Conservation (phyloP, 2,888 invertebrate genomes). For the Tineola bisselliella region DNA sequence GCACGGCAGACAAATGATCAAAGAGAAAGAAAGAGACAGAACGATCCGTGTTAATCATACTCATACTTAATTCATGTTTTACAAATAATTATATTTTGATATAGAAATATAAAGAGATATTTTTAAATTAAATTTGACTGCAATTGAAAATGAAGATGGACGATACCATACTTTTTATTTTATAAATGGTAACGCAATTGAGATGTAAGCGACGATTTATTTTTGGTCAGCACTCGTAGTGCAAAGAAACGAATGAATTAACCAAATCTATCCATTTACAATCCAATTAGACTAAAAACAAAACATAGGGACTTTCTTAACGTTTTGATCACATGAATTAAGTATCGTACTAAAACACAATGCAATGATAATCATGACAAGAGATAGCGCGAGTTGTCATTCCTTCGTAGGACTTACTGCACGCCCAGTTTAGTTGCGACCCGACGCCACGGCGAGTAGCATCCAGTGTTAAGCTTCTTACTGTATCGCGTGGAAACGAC, state of each 20-base stretch:
- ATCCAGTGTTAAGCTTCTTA: constrained; percentile 76
- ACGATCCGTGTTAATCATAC: constrained; percentile 25
- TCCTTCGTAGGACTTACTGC: constrained; percentile 78
- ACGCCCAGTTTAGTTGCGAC: constrained; percentile 95
- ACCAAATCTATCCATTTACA: too few species aligned
- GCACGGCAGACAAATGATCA: constrained; percentile 14
- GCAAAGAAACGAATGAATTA: too few species aligned
- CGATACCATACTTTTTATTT: too few species aligned
- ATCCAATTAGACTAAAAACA: too few species aligned
- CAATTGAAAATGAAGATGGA: too few species aligned
- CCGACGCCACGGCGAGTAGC: constrained; percentile 93
- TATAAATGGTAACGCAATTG: too few species aligned
- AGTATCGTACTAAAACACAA: neutral
- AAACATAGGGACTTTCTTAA: too few species aligned
- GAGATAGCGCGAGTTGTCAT: constrained; percentile 3
- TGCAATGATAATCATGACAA: neutral
- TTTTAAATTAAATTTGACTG: too few species aligned
- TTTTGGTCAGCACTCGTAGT: too few species aligned
- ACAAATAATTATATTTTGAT: neutral
- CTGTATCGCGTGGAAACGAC: constrained; percentile 46
- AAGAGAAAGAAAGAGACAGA: constrained; percentile 21
- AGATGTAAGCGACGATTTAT: too few species aligned
- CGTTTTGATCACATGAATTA: neutral
- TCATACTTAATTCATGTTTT: neutral
- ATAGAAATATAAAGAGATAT: too few species aligned